These are phyloP conservation scores for Malachius bipustulatus DNA, from an alignment of 2,888 invertebrate species.

Conservation along the genomic window DNA sequence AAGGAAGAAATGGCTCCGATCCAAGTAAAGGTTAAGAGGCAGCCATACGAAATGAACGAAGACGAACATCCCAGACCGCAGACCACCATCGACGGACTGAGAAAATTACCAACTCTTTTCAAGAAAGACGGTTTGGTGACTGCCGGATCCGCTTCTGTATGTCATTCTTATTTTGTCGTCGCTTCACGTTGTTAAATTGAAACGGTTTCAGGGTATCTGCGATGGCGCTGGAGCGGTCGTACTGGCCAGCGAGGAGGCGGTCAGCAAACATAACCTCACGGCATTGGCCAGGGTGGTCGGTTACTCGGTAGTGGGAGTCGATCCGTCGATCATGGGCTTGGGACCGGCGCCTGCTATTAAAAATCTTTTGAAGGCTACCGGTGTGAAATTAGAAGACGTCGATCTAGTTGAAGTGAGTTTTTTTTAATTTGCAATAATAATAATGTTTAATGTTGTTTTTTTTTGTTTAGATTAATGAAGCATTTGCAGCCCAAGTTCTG, in stretches of 20 bases:
- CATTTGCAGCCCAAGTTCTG: constrained; percentile 90
- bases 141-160: constrained; percentile 87
- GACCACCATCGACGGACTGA: constrained; percentile 72
- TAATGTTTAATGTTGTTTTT: not conserved
- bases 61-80: constrained; percentile 93
- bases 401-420: constrained; percentile 77
- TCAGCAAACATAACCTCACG: constrained; percentile 65
- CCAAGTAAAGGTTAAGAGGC: constrained; percentile 70
- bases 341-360: constrained; percentile 92
- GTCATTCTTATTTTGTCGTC: constrained; percentile 29
- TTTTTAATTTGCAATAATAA: no score
- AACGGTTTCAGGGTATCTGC: constrained; percentile 68
- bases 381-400: constrained; percentile 70
- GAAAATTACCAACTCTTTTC: constrained; percentile 80
- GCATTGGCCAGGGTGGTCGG: constrained; percentile 87
- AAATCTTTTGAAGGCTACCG: constrained; percentile 67
- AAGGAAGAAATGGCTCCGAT: constrained; percentile 83
- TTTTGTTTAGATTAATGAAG: constrained; percentile 80
- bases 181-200: no score
- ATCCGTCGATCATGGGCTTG: constrained; percentile 96
- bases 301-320: constrained; percentile 89
- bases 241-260: constrained; percentile 81
- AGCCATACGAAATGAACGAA: constrained; percentile 60
- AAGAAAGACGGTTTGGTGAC: constrained; percentile 91
- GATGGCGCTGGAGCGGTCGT: constrained; percentile 95